Evolutionary conservation across 2,113 vertebrate genomes (phyloP).

Genomic region (Thinocorus orbignyianus): DNA sequence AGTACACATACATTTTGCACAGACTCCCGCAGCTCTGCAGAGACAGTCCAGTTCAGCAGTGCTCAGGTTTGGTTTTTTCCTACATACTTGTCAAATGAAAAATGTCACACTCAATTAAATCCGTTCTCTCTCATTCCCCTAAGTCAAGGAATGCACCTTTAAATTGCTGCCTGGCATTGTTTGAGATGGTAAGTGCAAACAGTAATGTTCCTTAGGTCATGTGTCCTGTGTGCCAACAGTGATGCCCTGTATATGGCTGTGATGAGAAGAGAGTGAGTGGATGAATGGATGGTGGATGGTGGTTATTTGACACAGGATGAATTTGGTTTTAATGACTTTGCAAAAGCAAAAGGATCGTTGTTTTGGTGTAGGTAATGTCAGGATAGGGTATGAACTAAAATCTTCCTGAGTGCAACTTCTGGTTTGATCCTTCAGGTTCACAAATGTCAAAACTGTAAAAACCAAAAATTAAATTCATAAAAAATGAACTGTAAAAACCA

Average conservation of each 20-base stretch:
- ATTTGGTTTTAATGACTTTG: background rate
- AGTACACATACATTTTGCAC: background rate
- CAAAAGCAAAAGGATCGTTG: background rate
- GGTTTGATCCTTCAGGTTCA: background rate
- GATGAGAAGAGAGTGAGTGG: background rate
- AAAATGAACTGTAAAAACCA: background rate
- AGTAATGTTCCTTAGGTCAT: background rate
- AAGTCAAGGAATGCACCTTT: background rate
- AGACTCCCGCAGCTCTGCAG: background rate
- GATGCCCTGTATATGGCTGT: background rate
- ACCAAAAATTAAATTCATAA: too few relatives aligned
- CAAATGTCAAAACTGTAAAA: background rate
- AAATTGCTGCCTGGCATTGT: background rate
- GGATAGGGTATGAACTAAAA: background rate
- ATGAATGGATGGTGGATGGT: too few relatives aligned
- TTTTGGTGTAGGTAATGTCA: background rate
- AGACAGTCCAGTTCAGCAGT: background rate
- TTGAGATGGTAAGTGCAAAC: too few relatives aligned
- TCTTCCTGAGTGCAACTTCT: background rate
- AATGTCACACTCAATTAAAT: background rate
- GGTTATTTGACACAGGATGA: too few relatives aligned
- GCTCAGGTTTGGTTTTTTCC: background rate
- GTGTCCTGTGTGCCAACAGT: background rate
- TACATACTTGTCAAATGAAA: background rate
- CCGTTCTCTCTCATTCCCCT: fast-evolving